Evolutionary conservation across 2,888 invertebrate species (phyloP), one percentile per base, ranked within the genome.

Genomic region (Apamea monoglypha): DNA sequence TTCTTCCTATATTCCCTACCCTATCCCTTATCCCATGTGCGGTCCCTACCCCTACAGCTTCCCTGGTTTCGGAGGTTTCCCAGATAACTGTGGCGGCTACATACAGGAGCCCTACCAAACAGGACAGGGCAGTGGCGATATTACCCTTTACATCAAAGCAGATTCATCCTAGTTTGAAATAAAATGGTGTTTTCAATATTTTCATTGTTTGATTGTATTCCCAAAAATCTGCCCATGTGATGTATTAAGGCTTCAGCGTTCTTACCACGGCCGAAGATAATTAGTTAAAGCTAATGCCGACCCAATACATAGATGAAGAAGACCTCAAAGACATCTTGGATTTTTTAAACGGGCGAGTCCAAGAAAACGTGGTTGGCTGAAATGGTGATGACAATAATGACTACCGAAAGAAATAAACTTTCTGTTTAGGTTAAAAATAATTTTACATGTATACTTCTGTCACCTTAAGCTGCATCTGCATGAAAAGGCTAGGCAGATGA

Each of bases 91-190:
- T 29, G 61, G 21, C n/a, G 75, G 81, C 8, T 10, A 21, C n/a
- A 25, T 4, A 14, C 83, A 87, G 7, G 85, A 82, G 0, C 3
- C 56, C 29, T 80, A 14, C 40, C 64, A 66, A 36, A 0, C 50
- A 3, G 29, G 29, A 32, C 56, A 63, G 18, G n/a, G 72, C 0
- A 0, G 10, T 1, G 80, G 63, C 2, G 89, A 87, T 73, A 83
- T 90, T 0, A 91, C 44, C 61, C 8, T 90, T 16, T 69, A 81
- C 4, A 81, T 90, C 50, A 83, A 25, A 83, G 73, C 87, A 56
- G 90, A 90, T 36, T 4, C 18, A 64, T 14, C 25, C 18, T 50
- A 56, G 16, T 68, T 32, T 66, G 16, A 76, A 82, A 83, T 86
- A 80, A 80, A 85, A 6, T 56, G 7, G 12, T 53, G 4, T 80